phyloP scores from a whole-genome alignment of 2,797 vertebrate genomes.

The Rhinichthys osculus region DNA sequence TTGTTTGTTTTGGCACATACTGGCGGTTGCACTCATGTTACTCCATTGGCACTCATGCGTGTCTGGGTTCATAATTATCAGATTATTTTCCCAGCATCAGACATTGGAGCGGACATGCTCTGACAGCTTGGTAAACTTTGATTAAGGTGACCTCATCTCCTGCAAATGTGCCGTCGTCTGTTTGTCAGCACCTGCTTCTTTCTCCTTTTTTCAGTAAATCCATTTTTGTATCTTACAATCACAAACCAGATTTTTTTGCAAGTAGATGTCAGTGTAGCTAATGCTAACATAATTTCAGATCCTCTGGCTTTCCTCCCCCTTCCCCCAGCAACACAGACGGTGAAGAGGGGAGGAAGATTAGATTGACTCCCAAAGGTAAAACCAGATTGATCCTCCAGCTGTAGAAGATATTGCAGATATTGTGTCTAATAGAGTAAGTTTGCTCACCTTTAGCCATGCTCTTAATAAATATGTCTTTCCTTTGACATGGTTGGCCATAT shows the following conservation, averaged over 20 bases:
- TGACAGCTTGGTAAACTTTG: conserved; percentile 55
- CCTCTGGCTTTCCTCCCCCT: conserved; percentile 26
- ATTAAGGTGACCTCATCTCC: conserved; percentile 55
- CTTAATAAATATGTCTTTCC: conserved; percentile 13
- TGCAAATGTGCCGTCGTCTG: conserved; percentile 30
- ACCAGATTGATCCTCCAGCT: conserved; percentile 25
- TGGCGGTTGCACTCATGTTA: conserved; percentile 48
- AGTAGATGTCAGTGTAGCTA: not conserved
- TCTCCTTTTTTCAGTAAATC: conserved; percentile 13
- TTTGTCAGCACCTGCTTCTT: conserved; percentile 31
- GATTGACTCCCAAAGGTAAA: conserved; percentile 41
- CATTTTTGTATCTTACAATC: not conserved
- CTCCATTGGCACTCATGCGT: conserved; percentile 50
- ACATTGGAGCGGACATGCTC: conserved; percentile 49
- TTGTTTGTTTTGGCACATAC: conserved; percentile 37
- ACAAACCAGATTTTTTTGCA: conserved; percentile 8
- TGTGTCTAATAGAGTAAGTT: conserved; percentile 14
- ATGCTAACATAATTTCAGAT: conserved; percentile 21
- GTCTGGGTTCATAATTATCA: conserved; percentile 57
- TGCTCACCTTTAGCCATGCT: not conserved
- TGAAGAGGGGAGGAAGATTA: conserved; percentile 32
- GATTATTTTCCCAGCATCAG: conserved; percentile 59
- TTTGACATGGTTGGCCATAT: not conserved
- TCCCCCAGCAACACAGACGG: conserved; percentile 14
- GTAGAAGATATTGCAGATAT: conserved; percentile 3